A percentile compares a stretch with the other conserved stretches of the same genome.
Evolutionary conservation across 2,113 vertebrate species (phyloP).

Genomic region (Nerophis ophidion): DNA sequence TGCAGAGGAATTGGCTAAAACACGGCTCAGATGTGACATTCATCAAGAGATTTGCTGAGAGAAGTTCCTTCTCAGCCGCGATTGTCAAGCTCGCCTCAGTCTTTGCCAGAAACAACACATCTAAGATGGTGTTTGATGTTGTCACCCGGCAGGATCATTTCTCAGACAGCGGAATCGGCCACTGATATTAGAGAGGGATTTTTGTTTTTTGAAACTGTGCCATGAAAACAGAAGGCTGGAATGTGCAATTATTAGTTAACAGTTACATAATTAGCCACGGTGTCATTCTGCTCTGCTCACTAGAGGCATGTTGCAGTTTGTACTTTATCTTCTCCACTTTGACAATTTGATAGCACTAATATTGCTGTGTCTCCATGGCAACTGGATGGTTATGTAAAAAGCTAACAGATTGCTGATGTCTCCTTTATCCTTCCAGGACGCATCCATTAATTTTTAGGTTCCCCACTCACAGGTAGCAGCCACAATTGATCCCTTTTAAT

Average conservation of each 20-base stretch:
- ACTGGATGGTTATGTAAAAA: conserved; percentile 13
- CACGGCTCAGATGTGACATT: neutral
- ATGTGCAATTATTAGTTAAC: neutral
- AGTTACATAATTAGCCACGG: neutral
- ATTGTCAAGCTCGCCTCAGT: neutral
- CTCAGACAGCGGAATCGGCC: neutral
- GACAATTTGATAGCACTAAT: neutral
- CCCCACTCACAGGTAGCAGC: conserved; percentile 19
- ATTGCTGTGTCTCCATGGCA: conserved; percentile 29
- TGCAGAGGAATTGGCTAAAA: neutral
- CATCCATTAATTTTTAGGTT: conserved; percentile 37
- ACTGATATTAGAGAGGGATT: neutral
- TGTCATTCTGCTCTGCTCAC: neutral
- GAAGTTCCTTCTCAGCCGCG: neutral
- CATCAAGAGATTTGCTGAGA: conserved; percentile 4
- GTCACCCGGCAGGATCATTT: no score
- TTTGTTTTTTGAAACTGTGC: neutral
- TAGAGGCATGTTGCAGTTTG: neutral
- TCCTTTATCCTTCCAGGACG: conserved; percentile 3
- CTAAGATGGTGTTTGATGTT: neutral
- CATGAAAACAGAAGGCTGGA: no score
- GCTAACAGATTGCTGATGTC: conserved; percentile 21
- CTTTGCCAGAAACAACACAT: neutral
- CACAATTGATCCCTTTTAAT: no score
- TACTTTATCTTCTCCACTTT: neutral